A percentile compares a stretch with the other conserved stretches of the same genome.
phyloP scores from a whole-genome alignment of 2,888 invertebrate genomes.

The Phengaris arion region DNA sequence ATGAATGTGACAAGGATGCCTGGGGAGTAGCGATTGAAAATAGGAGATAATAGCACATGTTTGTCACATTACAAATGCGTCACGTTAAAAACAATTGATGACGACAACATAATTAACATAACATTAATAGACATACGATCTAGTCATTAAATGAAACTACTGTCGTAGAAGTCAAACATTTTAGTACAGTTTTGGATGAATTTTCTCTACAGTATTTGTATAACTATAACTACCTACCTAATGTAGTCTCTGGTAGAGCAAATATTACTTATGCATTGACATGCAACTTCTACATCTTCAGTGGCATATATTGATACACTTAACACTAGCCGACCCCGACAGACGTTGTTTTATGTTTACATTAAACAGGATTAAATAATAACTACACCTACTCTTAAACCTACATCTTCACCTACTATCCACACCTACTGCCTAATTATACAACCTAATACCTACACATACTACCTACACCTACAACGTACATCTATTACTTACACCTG shows the following conservation, averaged over 20 bases:
- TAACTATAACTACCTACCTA: background rate
- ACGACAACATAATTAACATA: background rate
- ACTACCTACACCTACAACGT: too few relatives aligned
- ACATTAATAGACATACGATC: background rate
- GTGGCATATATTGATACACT: too few relatives aligned
- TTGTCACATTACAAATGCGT: conserved; percentile 8
- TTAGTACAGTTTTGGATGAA: background rate
- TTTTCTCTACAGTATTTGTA: background rate
- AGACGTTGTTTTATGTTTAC: too few relatives aligned
- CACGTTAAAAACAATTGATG: background rate
- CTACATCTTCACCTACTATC: too few relatives aligned
- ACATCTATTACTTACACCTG: too few relatives aligned
- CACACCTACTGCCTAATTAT: too few relatives aligned
- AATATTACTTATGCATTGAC: background rate
- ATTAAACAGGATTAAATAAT: too few relatives aligned
- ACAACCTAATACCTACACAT: too few relatives aligned
- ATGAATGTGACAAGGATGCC: background rate
- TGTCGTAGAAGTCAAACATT: background rate
- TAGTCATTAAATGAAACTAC: background rate
- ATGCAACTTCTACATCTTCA: too few relatives aligned
- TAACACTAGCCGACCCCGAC: too few relatives aligned
- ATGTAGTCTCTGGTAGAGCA: background rate
- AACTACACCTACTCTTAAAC: too few relatives aligned
- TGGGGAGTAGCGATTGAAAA: background rate
- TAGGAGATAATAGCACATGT: background rate